Evolutionary conservation across 2,797 vertebrate species (phyloP), one percentile per base, ranked within the genome.

Genomic region (Pseudopleuronectes americanus): DNA sequence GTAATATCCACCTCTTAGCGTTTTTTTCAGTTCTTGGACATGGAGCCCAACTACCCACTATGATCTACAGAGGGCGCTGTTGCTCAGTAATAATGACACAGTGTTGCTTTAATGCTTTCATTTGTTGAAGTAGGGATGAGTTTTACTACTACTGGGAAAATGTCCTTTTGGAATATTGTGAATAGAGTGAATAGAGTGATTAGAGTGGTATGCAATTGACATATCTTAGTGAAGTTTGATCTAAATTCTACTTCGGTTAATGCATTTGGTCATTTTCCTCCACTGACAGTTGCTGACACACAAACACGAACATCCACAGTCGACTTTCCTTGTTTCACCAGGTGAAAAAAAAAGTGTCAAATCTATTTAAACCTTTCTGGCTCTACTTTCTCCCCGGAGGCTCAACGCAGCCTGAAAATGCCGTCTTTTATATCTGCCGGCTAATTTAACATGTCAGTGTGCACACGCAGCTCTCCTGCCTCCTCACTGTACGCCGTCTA

Each of bases 391-490:
- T 45, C 61, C 0, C 68, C n/a, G 76, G 68, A 73, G 69, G 57
- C 48, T 52, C 13, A 0, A 0, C 3, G 57, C 51, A 73, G 68
- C 77, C 79, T 65, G 10, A 67, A 80, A 84, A 83, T 0, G n/a
- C 68, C 12, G 36, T 31, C 57, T 69, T 76, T 76, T 71, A 68
- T 66, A 79, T 74, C 61, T 60, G 74, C 31, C 0, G 17, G 48
- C 54, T 70, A 72, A 84, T 85, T 84, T 45, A 77, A 82, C 62
- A 59, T 75, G 77, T 79, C 67, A 74, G 67, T 62, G 64, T 84
- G 72, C 77, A 16, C 68, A 47, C 78, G 4, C 65, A 80, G 74
- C 70, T 58, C 52, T 65, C 68, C 75, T 57, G 71, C 77, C 49
- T 0, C 67, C 76, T 74, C 19, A 6, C 66, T 48, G 68, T 22